These are phyloP conservation scores for Hymenochirus boettgeri DNA, from an alignment of 2,113 vertebrate genomes.

Conservation along the genomic window DNA sequence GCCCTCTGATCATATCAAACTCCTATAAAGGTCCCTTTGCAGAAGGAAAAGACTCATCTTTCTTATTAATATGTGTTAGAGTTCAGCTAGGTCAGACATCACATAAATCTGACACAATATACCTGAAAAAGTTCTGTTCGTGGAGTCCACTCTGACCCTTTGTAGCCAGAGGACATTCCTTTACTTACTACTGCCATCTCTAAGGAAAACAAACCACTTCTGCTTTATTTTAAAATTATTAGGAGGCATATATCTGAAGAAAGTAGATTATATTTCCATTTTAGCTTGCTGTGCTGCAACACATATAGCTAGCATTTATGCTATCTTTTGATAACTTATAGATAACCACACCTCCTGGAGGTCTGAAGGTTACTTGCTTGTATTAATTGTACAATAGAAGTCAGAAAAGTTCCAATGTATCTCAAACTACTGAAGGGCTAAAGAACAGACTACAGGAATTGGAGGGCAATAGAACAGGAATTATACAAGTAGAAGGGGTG, in stretches of 20 bases:
- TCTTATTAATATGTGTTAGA: constrained; percentile 21
- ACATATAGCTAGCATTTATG: no score
- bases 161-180: not conserved
- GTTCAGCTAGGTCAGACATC: constrained; percentile 21
- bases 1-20: constrained; percentile 29
- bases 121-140: constrained; percentile 31
- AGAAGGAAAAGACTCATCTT: constrained; percentile 6
- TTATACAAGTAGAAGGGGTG: no score
- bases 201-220: not conserved
- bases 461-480: no score
- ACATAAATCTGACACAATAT: constrained; percentile 17
- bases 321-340: not conserved
- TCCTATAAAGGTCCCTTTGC: constrained; percentile 12
- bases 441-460: no score
- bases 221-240: constrained; percentile 1
- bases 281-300: not conserved
- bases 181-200: not conserved
- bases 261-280: not conserved
- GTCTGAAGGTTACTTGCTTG: no score
- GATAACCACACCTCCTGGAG: no score
- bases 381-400: no score
- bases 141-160: constrained; percentile 9
- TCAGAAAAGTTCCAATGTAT: no score
- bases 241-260: not conserved
- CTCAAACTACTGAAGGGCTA: no score